Percentiles rank a stretch among this genome's conserved stretches.
These are phyloP conservation scores for Phanerotoma sp. DNA, from an alignment of 2,888 invertebrate genomes.

Conservation along the genomic window DNA sequence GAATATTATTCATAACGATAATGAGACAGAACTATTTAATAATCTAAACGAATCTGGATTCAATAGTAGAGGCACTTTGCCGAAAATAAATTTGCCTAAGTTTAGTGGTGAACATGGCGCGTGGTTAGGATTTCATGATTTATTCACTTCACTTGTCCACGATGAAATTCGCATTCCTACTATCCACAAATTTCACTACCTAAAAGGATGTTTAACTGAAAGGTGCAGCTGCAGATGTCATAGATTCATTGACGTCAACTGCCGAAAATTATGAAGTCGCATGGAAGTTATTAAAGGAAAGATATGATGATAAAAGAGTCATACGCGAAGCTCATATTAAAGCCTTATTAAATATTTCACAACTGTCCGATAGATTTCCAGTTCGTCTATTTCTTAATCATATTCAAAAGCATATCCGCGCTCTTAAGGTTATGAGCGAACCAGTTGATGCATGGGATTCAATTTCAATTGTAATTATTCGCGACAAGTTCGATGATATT, in stretches of 20 bases:
- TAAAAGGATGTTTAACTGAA: slow-evolving; percentile 14
- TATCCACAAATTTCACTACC: slow-evolving; percentile 21
- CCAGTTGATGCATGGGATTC: slow-evolving; percentile 11
- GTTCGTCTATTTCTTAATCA: slow-evolving; percentile 6
- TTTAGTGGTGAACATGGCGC: slow-evolving; percentile 13
- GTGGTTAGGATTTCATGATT: slow-evolving; percentile 20
- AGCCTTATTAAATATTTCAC: slow-evolving; percentile 11
- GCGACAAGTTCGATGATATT: slow-evolving; percentile 17
- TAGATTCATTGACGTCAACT: not conserved
- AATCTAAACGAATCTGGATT: not conserved
- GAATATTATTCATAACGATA: not conserved
- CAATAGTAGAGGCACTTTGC: not conserved
- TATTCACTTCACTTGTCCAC: slow-evolving; percentile 8
- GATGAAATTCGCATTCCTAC: slow-evolving; percentile 2
- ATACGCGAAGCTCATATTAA: slow-evolving; percentile 11
- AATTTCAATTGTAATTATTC: slow-evolving; percentile 10
- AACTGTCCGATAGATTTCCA: slow-evolving; percentile 5
- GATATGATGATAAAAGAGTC: slow-evolving; percentile 12
- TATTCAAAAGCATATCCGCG: slow-evolving; percentile 7
- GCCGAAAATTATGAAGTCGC: slow-evolving; percentile 14
- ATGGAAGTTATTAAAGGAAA: slow-evolving; percentile 13
- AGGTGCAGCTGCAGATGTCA: slow-evolving; percentile 16
- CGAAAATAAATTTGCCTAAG: slow-evolving; percentile 10
- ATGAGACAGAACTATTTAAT: not conserved
- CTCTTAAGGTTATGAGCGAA: slow-evolving; percentile 6